phyloP scores from a whole-genome alignment of 2,113 vertebrate species.

The Sterna hirundo region DNA sequence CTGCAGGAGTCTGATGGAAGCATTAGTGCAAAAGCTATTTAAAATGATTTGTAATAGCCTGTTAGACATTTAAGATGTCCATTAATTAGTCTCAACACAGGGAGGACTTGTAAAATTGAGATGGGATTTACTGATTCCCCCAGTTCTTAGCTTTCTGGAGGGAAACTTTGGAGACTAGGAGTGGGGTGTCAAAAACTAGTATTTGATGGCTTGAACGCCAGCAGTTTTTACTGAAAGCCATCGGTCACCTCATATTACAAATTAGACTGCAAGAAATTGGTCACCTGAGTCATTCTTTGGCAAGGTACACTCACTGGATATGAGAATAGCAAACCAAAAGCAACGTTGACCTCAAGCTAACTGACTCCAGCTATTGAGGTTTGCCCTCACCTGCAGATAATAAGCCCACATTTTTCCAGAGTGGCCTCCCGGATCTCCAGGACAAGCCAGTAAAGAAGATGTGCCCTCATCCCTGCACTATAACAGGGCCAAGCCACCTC shows the following conservation, averaged over 20 bases:
- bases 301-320: not conserved
- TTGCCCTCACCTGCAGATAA: fast-evolving
- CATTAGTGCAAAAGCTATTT: not conserved
- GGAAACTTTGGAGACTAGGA: not conserved
- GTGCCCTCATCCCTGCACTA: not conserved
- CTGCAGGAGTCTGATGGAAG: not conserved
- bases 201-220: not conserved
- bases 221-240: not conserved
- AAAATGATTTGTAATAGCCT: slow-evolving; percentile 6
- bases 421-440: not conserved
- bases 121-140: not conserved
- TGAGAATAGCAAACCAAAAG: not conserved
- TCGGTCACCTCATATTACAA: not conserved
- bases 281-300: not conserved
- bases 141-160: not conserved
- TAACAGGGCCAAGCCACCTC: not conserved
- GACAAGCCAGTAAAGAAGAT: not conserved
- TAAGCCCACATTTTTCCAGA: fast-evolving
- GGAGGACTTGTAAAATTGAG: slow-evolving; percentile 31
- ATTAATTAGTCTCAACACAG: slow-evolving; percentile 1
- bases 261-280: not conserved
- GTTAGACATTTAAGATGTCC: slow-evolving; percentile 7
- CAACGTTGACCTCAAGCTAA: not conserved
- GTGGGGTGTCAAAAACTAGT: not conserved
- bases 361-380: fast-evolving